phyloP scores from a whole-genome alignment of 2,888 invertebrate genomes.

The Gastrophysa polygoni region DNA sequence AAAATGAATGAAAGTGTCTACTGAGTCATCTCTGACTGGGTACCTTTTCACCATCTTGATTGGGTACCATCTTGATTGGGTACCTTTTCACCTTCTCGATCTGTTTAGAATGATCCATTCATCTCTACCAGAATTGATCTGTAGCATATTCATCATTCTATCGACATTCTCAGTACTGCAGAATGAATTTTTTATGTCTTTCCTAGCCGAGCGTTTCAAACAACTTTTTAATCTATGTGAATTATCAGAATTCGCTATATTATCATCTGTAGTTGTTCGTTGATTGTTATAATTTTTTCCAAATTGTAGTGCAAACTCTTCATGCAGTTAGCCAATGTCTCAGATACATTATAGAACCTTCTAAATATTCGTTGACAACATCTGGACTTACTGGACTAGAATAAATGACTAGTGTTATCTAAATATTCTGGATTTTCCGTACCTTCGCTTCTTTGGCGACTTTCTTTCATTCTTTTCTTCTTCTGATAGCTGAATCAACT shows the following conservation, averaged over 20 bases:
- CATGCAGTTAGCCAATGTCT: too few species aligned
- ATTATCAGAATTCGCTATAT: neutral
- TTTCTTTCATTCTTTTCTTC: too few species aligned
- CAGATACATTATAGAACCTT: too few species aligned
- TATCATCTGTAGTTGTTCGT: neutral
- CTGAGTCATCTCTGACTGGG: neutral
- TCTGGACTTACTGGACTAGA: too few species aligned
- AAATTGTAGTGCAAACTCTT: neutral
- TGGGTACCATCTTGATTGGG: too few species aligned
- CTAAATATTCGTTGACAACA: too few species aligned
- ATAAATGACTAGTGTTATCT: too few species aligned
- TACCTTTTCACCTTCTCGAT: neutral
- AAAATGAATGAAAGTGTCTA: neutral
- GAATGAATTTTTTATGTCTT: neutral
- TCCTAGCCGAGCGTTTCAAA: neutral
- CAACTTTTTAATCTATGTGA: neutral
- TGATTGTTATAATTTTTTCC: neutral
- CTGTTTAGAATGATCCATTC: neutral
- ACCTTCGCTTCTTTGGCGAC: too few species aligned
- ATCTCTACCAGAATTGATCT: neutral
- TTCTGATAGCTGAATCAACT: too few species aligned
- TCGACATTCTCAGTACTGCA: neutral
- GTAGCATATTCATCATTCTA: neutral
- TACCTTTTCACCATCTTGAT: neutral
- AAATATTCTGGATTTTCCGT: too few species aligned